phyloP scores from a whole-genome alignment of 2,797 vertebrate species.

The Steatocranus sp. region DNA sequence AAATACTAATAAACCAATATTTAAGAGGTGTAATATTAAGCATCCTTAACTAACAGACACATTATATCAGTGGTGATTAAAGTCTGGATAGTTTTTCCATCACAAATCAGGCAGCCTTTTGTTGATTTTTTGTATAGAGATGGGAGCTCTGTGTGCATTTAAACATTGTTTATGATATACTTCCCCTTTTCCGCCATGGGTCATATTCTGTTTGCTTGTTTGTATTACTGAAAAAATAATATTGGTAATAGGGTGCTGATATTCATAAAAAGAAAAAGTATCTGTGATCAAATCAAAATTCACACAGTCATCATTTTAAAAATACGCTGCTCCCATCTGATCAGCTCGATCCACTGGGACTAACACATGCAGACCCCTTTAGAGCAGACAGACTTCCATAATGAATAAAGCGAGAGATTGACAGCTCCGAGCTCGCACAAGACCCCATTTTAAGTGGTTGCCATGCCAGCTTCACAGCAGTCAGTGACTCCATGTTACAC shows the following conservation, averaged over 20 bases:
- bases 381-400: not conserved
- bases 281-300: not conserved
- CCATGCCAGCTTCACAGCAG: constrained; percentile 69
- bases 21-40: not conserved
- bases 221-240: not conserved
- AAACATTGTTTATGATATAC: not conserved
- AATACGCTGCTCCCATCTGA: not conserved
- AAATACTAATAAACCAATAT: not conserved
- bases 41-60: not conserved
- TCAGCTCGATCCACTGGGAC: not conserved
- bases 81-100: not conserved
- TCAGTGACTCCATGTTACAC: constrained; percentile 61
- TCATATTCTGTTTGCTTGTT: not conserved
- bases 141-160: not conserved
- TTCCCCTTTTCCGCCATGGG: not conserved
- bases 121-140: not conserved
- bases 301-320: not conserved
- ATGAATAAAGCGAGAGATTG: constrained; percentile 26
- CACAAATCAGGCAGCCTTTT: not conserved
- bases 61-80: not conserved
- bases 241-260: not conserved
- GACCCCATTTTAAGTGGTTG: constrained; percentile 65
- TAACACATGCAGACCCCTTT: not conserved
- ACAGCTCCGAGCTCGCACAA: constrained; percentile 42
- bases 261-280: not conserved